A percentile compares a stretch with the other conserved stretches of the same genome.
Conservation (phyloP, 37 sponge, comb jelly and placozoan genomes). For the Beroe forskalii region DNA sequence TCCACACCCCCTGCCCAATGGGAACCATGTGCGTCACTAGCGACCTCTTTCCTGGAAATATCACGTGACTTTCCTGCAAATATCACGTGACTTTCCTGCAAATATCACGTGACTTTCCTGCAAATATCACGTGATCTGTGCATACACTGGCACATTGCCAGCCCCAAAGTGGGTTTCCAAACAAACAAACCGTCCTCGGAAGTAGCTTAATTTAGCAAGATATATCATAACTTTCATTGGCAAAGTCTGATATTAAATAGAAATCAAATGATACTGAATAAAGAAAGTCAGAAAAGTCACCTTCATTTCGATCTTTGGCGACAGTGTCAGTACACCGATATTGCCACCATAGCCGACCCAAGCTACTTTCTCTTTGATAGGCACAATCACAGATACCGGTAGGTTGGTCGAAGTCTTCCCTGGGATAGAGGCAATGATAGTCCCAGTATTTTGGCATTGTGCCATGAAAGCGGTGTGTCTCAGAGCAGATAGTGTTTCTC, state of each 20-base stretch:
- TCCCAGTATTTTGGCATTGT: no score
- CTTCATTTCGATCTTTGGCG: slow-evolving; percentile 42
- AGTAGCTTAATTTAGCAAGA: no score
- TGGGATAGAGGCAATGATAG: neutral
- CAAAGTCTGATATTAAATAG: no score
- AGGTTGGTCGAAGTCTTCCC: neutral
- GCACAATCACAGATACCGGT: slow-evolving; percentile 27
- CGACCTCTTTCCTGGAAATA: neutral
- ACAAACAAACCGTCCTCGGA: no score
- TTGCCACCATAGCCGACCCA: slow-evolving; percentile 61
- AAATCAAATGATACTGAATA: no score
- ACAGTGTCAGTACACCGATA: slow-evolving; percentile 22
- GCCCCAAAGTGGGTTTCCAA: no score
- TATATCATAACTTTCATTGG: no score
- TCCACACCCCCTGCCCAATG: slow-evolving; percentile 37
- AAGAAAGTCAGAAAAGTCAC: no score
- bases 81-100: neutral
- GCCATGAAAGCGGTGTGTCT: no score
- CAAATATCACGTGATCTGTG: neutral
- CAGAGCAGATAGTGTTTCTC: no score
- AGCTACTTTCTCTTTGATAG: neutral
- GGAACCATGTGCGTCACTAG: slow-evolving; percentile 61
- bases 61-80: slow-evolving; percentile 47
- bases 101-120: slow-evolving; percentile 19
- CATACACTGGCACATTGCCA: no score